Conservation (phyloP, 1,140 invertebrate genomes). For the Trypoxylus dichotomus region DNA sequence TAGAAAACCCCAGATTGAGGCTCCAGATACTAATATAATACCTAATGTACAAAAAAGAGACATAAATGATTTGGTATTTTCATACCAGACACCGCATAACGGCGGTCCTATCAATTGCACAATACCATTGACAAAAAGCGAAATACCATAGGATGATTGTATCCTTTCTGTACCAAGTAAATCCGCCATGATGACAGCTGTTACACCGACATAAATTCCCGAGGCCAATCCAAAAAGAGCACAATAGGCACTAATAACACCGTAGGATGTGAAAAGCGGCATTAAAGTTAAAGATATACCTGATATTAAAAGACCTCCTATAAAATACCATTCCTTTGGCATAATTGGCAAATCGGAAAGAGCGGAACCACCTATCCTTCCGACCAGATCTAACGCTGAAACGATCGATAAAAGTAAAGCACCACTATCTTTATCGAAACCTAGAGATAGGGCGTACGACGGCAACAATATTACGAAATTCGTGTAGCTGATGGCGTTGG, state of each 20-base stretch:
- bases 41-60: slow-evolving; percentile 73
- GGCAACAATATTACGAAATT: slow-evolving; percentile 82
- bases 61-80: slow-evolving; percentile 65
- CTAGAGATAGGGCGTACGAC: slow-evolving; percentile 68
- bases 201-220: slow-evolving; percentile 83
- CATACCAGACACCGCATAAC: slow-evolving; percentile 70
- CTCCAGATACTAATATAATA: slow-evolving; percentile 70
- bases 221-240: slow-evolving; percentile 77
- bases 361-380: slow-evolving; percentile 79
- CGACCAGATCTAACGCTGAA: slow-evolving; percentile 75
- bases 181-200: slow-evolving; percentile 83
- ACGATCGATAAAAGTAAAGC: slow-evolving; percentile 77
- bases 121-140: slow-evolving; percentile 80
- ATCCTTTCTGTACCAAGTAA: slow-evolving; percentile 80
- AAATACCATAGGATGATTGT: slow-evolving; percentile 82
- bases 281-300: slow-evolving; percentile 71
- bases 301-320: slow-evolving; percentile 74
- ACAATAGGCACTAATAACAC: slow-evolving; percentile 67
- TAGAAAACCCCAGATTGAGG: slow-evolving; percentile 72
- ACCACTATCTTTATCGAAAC: slow-evolving; percentile 68
- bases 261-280: slow-evolving; percentile 64
- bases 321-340: slow-evolving; percentile 79
- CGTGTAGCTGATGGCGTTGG: slow-evolving; percentile 82
- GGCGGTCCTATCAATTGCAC: slow-evolving; percentile 79
- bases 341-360: slow-evolving; percentile 72